Conservation (phyloP, 2,797 vertebrate genomes). For the Otolemur crassicaudatus region DNA sequence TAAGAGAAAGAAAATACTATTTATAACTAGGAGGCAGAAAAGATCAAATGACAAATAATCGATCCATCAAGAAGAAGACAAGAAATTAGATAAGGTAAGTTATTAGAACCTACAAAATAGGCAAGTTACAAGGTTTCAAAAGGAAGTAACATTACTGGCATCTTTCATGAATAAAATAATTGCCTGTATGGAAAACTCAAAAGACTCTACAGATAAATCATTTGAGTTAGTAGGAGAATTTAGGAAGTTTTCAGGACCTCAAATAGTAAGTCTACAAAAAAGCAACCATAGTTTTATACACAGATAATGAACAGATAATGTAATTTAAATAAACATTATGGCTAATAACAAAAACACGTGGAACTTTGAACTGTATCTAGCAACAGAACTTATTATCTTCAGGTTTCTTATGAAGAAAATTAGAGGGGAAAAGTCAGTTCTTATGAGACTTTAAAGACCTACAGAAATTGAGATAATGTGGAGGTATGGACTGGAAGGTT, state of each 20-base stretch:
- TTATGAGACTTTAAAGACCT: not conserved
- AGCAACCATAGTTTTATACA: not conserved
- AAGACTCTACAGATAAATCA: not conserved
- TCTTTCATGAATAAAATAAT: not conserved
- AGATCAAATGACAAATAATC: not conserved
- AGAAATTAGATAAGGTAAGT: not conserved
- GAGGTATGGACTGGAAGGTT: not conserved
- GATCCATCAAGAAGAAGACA: not conserved
- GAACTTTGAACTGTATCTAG: not conserved
- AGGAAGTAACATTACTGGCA: not conserved
- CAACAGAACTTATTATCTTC: not conserved
- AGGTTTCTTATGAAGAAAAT: not conserved
- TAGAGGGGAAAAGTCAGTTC: not conserved
- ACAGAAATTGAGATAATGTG: not conserved
- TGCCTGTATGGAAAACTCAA: not conserved
- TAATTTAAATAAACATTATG: not conserved
- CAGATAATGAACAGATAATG: not conserved
- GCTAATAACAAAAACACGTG: not conserved
- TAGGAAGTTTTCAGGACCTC: not conserved
- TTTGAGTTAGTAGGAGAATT: not conserved
- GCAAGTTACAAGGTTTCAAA: not conserved
- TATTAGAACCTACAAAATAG: not conserved
- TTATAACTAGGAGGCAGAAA: not conserved
- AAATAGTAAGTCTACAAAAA: constrained; percentile 4
- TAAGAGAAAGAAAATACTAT: not conserved